Evolutionary conservation across 2,888 invertebrate species (phyloP), one percentile per base, ranked within the genome.

Genomic region (Koerneria pararmatus): DNA sequence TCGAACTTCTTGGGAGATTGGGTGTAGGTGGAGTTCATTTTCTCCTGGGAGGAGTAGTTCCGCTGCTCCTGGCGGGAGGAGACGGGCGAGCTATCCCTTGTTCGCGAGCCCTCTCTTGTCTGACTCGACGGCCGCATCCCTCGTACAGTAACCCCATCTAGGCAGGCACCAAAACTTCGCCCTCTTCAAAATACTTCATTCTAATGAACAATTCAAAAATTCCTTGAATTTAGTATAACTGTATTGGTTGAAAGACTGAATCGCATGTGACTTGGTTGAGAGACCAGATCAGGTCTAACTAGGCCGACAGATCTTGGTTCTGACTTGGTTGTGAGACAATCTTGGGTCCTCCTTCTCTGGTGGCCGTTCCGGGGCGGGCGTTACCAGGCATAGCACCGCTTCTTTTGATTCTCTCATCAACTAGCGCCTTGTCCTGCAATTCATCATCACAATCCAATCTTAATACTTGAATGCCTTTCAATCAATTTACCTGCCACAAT

Each of bases 351-450:
- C 70, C 67, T 19, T 48, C 57, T 8, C 41, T 59, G 3, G 29
- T 32, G 27, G 4, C 41, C 1, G 3, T 8, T 19, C 27, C 4
- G 31, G 59, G 59, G 19, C 59, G 54, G 11, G 63, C 69, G 32
- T 65, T 63, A 24, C 74, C 74, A 11, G 74, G 71, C 24, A 66
- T 71, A 22, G 66, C 71, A 35, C 77, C 89, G 1, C 92, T 90
- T 32, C 97, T 88, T 84, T 95, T 95, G 67, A 98, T 95, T 57
- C 97, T 88, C 85, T 98, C 97, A 81, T 97, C 95, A 58, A 98
- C 86, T 77, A 95, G 87, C 0, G 93, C 92, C 82, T 91, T 88
- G 83, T 97, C 97, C 85, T 98, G 97, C 83, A n/a, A n/a, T n/a
- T n/a, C n/a, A n/a, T n/a, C n/a, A n/a, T 95, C 95, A 1, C 90